phyloP scores from a whole-genome alignment of 1,140 invertebrate genomes.

The Drosophila ananassae region DNA sequence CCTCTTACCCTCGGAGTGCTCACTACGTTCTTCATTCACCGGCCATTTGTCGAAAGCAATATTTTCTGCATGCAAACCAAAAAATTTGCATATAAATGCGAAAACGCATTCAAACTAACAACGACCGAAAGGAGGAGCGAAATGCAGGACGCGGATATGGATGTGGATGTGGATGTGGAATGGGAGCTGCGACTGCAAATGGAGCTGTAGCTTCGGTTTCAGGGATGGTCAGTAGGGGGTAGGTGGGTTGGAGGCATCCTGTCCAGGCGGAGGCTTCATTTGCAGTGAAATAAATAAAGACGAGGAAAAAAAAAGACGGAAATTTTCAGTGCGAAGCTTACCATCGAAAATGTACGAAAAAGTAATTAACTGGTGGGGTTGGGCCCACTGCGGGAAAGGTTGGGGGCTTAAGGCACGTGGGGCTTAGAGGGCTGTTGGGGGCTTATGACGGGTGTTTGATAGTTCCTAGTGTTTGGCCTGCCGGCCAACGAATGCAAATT shows the following conservation, averaged over 20 bases:
- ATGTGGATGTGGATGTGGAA: constrained; percentile 35
- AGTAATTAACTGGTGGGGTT: constrained; percentile 77
- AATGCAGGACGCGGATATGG: constrained; percentile 42
- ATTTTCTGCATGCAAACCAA: constrained; percentile 79
- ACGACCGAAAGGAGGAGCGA: constrained; percentile 53
- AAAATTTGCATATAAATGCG: constrained; percentile 83
- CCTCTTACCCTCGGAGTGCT: constrained; percentile 6
- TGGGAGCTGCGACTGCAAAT: constrained; percentile 57
- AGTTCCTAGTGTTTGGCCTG: constrained; percentile 1
- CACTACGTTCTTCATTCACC: constrained; percentile 22
- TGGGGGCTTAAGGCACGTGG: neutral
- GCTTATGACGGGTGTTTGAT: constrained; percentile 1
- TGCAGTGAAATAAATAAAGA: constrained; percentile 79
- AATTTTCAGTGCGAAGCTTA: constrained; percentile 50
- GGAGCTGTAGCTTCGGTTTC: constrained; percentile 43
- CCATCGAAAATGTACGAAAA: constrained; percentile 81
- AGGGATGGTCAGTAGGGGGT: neutral
- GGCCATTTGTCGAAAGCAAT: constrained; percentile 72
- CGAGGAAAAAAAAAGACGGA: constrained; percentile 29
- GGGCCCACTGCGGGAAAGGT: neutral
- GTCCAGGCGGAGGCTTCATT: constrained; percentile 49
- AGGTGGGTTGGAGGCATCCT: constrained; percentile 8
- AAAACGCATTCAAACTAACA: constrained; percentile 82
- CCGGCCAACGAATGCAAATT: constrained; percentile 69
- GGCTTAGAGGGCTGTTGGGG: neutral